A percentile compares a stretch with the other conserved stretches of the same genome.
phyloP scores from a whole-genome alignment of 2,113 vertebrate species.

The Melanerpes formicivorus region DNA sequence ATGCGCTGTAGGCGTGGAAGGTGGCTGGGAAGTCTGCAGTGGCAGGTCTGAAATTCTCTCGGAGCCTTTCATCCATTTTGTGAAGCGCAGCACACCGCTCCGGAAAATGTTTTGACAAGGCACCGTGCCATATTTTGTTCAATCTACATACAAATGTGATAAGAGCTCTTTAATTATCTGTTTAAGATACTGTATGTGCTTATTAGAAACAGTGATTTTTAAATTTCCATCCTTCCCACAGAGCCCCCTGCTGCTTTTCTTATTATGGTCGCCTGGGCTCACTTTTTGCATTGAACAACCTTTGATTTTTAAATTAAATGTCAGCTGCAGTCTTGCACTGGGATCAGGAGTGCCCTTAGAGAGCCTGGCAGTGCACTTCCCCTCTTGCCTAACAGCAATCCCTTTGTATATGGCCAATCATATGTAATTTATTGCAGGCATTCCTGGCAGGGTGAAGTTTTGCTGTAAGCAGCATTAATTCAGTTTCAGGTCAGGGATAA shows the following conservation, averaged over 20 bases:
- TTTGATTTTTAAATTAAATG: conserved; percentile 86
- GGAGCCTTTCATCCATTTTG: conserved; percentile 5
- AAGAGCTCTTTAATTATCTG: conserved; percentile 77
- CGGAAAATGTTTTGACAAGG: conserved; percentile 75
- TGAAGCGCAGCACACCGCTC: not conserved
- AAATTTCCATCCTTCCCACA: conserved; percentile 69
- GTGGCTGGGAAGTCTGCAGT: not conserved
- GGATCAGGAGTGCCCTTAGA: conserved; percentile 73
- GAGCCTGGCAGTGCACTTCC: conserved; percentile 71
- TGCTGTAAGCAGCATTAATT: conserved; percentile 72
- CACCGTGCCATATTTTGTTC: conserved; percentile 75
- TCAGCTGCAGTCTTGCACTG: conserved; percentile 78
- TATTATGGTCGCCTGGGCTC: conserved; percentile 69
- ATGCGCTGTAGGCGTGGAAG: not conserved
- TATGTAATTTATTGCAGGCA: conserved; percentile 80
- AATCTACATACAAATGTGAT: conserved; percentile 75
- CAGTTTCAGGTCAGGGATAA: conserved; percentile 58
- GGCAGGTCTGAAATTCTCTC: not conserved
- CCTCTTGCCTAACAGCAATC: conserved; percentile 70
- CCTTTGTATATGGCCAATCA: conserved; percentile 82
- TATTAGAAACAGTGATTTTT: conserved; percentile 76
- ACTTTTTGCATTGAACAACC: conserved; percentile 69
- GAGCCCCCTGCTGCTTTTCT: conserved; percentile 74
- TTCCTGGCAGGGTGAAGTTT: conserved; percentile 74
- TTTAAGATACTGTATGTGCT: conserved; percentile 75